These are phyloP conservation scores for Troides helena DNA, from an alignment of 2,888 invertebrate genomes.

Conservation along the genomic window DNA sequence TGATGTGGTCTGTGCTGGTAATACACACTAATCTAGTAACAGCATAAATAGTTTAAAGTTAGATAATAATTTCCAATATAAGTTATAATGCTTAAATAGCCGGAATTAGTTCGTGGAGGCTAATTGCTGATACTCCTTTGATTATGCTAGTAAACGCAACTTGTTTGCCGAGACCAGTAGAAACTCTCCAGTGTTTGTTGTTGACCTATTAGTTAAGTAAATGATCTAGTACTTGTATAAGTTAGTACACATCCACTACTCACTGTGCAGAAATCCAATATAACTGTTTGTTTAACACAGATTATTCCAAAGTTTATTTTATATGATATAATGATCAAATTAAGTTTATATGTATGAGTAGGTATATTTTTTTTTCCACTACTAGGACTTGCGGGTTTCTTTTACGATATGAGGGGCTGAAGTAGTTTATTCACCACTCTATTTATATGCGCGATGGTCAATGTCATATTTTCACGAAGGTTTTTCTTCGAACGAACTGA, in stretches of 20 bases:
- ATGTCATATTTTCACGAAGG: no score
- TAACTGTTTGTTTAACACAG: neutral
- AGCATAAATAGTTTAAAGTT: neutral
- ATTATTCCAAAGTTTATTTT: neutral
- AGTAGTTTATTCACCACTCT: no score
- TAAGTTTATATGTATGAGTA: no score
- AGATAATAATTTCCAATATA: neutral
- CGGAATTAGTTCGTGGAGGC: neutral
- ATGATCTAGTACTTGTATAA: conserved; percentile 1
- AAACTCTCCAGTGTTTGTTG: conserved; percentile 3
- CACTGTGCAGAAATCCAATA: neutral
- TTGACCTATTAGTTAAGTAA: conserved; percentile 8
- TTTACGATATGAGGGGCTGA: no score
- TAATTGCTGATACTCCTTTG: conserved; percentile 4
- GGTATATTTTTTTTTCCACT: no score
- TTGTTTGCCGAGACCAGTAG: neutral
- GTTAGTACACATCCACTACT: neutral
- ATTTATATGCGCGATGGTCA: no score
- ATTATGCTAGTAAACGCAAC: conserved; percentile 1
- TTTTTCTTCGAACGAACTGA: no score
- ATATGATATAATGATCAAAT: neutral
- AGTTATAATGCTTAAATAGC: neutral
- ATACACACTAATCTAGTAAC: no score
- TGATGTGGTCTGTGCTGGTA: no score
- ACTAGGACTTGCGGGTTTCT: no score